A percentile compares a stretch with the other conserved stretches of the same genome.
Conservation (phyloP, 2,113 vertebrate species). For the Pygathrix nemaeus region DNA sequence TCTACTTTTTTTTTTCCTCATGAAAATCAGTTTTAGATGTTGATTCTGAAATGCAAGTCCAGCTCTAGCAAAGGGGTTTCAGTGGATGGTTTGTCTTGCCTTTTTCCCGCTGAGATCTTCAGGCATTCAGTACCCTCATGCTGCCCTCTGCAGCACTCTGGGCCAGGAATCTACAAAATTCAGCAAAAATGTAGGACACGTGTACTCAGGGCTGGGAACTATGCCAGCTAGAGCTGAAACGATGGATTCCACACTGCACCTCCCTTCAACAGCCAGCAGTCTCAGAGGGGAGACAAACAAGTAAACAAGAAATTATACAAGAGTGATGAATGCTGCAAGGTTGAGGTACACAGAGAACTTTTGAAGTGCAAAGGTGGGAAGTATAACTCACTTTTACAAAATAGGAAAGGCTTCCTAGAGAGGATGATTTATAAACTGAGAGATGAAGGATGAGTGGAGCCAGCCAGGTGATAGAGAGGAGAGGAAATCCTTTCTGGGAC, state of each 20-base stretch:
- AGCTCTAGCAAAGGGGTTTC: background rate
- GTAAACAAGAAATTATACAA: background rate
- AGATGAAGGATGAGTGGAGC: background rate
- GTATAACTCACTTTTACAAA: background rate
- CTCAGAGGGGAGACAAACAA: background rate
- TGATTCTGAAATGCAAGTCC: constrained; percentile 16
- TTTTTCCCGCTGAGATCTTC: background rate
- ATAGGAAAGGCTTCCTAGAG: background rate
- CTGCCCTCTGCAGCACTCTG: background rate
- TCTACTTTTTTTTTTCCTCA: background rate
- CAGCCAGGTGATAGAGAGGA: background rate
- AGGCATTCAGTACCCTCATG: background rate
- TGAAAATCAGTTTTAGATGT: constrained; percentile 29
- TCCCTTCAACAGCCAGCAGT: background rate
- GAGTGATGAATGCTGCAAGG: background rate
- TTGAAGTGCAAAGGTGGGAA: background rate
- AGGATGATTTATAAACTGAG: background rate
- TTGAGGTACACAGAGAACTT: background rate
- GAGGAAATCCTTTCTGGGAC: background rate
- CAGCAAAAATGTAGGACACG: constrained; percentile 11
- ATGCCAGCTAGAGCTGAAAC: background rate
- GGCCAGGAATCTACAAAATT: constrained; percentile 17
- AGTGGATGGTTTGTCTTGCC: background rate
- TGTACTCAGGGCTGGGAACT: background rate
- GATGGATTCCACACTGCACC: background rate